phyloP scores from a whole-genome alignment of 2,888 invertebrate species.

The Stenoptilia bipunctidactyla region DNA sequence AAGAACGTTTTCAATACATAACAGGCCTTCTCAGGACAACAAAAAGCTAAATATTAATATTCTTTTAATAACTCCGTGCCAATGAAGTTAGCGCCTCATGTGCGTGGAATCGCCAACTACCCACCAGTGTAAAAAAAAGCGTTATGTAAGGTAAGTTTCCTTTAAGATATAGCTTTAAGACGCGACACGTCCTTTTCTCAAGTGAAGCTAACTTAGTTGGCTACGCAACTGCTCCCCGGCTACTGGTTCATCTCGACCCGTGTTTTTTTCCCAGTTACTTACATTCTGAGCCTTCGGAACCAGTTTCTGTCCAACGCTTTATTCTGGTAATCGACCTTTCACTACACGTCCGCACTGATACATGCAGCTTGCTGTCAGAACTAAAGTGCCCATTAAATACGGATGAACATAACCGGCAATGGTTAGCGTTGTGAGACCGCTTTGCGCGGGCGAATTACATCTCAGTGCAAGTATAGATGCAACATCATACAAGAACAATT shows the following conservation, averaged over 20 bases:
- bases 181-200: constrained; percentile 24
- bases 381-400: neutral
- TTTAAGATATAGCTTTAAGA: constrained; percentile 17
- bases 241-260: constrained; percentile 56
- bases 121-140: neutral
- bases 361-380: constrained; percentile 25
- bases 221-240: constrained; percentile 18
- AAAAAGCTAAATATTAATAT: too few relatives aligned
- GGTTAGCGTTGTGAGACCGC: constrained; percentile 16
- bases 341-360: constrained; percentile 45
- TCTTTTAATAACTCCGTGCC: neutral
- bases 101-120: neutral
- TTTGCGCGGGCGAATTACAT: constrained; percentile 1
- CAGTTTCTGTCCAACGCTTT: constrained; percentile 55
- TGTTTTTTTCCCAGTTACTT: constrained; percentile 68
- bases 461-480: constrained; percentile 2
- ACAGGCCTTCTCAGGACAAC: too few relatives aligned
- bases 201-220: constrained; percentile 25
- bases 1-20: too few relatives aligned
- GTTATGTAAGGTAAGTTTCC: constrained; percentile 3
- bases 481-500: constrained; percentile 23
- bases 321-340: constrained; percentile 55
- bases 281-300: constrained; percentile 65
- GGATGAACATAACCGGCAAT: constrained; percentile 20
- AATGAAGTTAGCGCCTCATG: neutral